These are phyloP conservation scores for Chaetodon auriga DNA, from an alignment of 2,113 vertebrate species.

Conservation along the genomic window DNA sequence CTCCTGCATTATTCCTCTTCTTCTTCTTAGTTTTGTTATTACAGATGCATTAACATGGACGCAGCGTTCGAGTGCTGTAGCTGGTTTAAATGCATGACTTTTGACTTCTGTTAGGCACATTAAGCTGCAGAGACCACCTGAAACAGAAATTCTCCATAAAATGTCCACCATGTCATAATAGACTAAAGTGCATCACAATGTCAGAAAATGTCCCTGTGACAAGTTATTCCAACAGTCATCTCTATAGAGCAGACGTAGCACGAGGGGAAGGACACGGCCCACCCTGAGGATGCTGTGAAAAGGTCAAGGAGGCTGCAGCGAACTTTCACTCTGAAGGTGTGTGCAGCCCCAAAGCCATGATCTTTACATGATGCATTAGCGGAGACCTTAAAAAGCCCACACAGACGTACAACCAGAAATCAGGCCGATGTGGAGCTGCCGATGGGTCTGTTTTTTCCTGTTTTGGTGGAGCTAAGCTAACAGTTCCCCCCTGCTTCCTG, in stretches of 20 bases:
- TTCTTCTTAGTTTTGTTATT: no score
- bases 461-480: background rate
- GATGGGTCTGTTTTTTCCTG: background rate
- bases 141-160: background rate
- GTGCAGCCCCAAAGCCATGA: background rate
- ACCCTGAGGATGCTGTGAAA: background rate
- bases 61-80: no score
- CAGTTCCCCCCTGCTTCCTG: background rate
- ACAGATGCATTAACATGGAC: no score
- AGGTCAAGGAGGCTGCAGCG: background rate
- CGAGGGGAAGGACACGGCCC: background rate
- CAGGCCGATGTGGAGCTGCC: background rate
- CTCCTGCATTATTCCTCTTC: no score
- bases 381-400: background rate
- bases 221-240: constrained; percentile 33
- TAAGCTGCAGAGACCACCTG: no score
- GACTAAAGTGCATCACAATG: background rate
- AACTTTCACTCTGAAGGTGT: constrained; percentile 18
- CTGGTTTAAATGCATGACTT: no score
- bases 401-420: background rate
- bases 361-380: background rate
- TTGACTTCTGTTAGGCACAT: no score
- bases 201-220: background rate
- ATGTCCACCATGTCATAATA: background rate
- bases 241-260: background rate